Conservation (phyloP, 2,797 vertebrate genomes). For the Sebastes itinus region DNA sequence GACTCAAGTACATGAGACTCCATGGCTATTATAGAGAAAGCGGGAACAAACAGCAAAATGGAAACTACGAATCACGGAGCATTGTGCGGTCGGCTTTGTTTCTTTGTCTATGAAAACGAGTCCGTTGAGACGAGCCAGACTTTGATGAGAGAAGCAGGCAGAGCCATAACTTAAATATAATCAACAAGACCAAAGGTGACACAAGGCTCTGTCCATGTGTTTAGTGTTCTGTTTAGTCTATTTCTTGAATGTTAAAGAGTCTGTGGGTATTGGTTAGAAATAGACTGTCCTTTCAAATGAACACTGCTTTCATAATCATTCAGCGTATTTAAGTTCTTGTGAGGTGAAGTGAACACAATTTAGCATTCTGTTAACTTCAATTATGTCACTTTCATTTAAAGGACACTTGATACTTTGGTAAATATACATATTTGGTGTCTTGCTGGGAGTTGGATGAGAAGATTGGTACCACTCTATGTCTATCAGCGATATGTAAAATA, state of each 20-base stretch:
- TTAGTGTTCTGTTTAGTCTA: neutral
- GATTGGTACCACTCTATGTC: neutral
- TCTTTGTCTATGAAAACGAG: slow-evolving; percentile 41
- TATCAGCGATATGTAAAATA: neutral
- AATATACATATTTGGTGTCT: neutral
- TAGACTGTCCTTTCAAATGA: neutral
- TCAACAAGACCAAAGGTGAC: neutral
- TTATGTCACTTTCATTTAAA: too few species aligned
- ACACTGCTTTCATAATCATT: neutral
- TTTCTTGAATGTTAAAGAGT: neutral
- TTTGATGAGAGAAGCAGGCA: slow-evolving; percentile 26
- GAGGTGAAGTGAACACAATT: neutral
- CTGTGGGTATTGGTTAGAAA: neutral
- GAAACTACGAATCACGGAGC: slow-evolving; percentile 58
- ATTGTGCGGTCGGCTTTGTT: slow-evolving; percentile 36
- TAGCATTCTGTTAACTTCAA: neutral
- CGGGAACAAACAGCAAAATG: slow-evolving; percentile 46
- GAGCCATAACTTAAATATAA: neutral
- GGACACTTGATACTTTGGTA: too few species aligned
- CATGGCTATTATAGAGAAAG: neutral
- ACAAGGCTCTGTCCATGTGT: neutral
- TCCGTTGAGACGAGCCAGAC: slow-evolving; percentile 14
- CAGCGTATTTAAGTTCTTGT: neutral
- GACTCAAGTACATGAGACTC: slow-evolving; percentile 16
- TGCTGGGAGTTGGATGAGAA: neutral